These are phyloP conservation scores for Cephalopachus bancanus DNA, from an alignment of 2,797 vertebrate genomes.

Conservation along the genomic window DNA sequence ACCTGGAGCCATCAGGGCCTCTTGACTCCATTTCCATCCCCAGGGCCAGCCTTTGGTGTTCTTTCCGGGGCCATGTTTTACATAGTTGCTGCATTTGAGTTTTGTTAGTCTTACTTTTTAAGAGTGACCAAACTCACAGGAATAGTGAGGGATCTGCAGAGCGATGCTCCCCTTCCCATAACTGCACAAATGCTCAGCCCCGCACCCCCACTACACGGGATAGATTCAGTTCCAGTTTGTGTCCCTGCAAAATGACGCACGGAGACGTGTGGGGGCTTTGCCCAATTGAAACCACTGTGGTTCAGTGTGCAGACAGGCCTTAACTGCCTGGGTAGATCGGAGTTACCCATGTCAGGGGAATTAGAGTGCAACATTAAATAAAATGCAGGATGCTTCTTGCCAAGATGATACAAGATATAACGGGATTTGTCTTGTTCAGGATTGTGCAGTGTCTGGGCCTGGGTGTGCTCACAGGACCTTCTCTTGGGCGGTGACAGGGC, in stretches of 20 bases:
- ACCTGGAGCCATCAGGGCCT: neutral
- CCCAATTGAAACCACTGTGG: neutral
- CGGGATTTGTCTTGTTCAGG: neutral
- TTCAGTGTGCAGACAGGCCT: neutral
- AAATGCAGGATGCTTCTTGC: neutral
- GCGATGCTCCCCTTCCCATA: neutral
- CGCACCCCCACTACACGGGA: accelerated
- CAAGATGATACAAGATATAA: neutral
- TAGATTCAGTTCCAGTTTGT: neutral
- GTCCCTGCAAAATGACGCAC: neutral
- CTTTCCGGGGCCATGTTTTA: neutral
- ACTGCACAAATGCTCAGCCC: neutral
- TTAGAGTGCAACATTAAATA: too few relatives aligned
- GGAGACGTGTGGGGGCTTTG: accelerated
- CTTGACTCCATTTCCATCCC: neutral
- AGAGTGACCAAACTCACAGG: neutral
- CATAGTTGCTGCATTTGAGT: neutral
- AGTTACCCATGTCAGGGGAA: neutral
- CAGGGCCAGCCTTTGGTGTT: neutral
- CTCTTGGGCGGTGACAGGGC: neutral
- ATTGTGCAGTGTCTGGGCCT: neutral
- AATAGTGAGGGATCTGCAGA: neutral
- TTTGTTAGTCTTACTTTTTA: constrained; percentile 15
- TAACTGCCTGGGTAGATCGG: neutral
- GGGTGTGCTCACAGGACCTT: neutral